Percentiles rank a stretch among this genome's conserved stretches.
phyloP scores from a whole-genome alignment of 2,113 vertebrate genomes.

The Paraplagusia blochii region DNA sequence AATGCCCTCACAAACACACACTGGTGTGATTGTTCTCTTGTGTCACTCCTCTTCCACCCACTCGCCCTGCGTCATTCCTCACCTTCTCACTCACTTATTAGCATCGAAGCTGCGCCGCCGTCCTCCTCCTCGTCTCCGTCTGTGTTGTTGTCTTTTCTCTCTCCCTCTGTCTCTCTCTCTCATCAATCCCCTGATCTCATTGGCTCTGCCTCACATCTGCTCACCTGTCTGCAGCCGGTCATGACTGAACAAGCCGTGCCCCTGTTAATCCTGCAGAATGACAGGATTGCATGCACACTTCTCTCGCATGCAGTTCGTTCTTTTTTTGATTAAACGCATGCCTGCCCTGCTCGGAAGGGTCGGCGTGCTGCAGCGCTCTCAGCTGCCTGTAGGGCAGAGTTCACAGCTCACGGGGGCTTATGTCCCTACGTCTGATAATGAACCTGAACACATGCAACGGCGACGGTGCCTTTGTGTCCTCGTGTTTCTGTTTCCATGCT shows the following conservation, averaged over 20 bases:
- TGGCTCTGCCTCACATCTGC: constrained; percentile 3
- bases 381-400: constrained; percentile 50
- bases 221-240: constrained; percentile 45
- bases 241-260: constrained; percentile 47
- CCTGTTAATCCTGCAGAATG: constrained; percentile 56
- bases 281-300: constrained; percentile 35
- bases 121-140: background rate
- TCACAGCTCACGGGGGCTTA: constrained; percentile 26
- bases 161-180: background rate
- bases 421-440: constrained; percentile 26
- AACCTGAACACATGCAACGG: constrained; percentile 26
- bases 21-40: constrained; percentile 18
- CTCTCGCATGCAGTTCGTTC: constrained; percentile 23
- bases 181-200: constrained; percentile 1
- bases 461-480: constrained; percentile 8
- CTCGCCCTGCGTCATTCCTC: constrained; percentile 32
- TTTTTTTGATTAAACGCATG: constrained; percentile 19
- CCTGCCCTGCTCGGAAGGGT: constrained; percentile 32
- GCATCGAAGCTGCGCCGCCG: constrained; percentile 23
- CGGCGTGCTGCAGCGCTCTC: constrained; percentile 37
- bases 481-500: constrained; percentile 43
- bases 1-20: constrained; percentile 17
- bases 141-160: no score
- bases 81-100: constrained; percentile 30
- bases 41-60: constrained; percentile 11